Evolutionary conservation across 2,797 vertebrate species (phyloP), one percentile per base, ranked within the genome.

Genomic region (Arctocebus calabarensis): DNA sequence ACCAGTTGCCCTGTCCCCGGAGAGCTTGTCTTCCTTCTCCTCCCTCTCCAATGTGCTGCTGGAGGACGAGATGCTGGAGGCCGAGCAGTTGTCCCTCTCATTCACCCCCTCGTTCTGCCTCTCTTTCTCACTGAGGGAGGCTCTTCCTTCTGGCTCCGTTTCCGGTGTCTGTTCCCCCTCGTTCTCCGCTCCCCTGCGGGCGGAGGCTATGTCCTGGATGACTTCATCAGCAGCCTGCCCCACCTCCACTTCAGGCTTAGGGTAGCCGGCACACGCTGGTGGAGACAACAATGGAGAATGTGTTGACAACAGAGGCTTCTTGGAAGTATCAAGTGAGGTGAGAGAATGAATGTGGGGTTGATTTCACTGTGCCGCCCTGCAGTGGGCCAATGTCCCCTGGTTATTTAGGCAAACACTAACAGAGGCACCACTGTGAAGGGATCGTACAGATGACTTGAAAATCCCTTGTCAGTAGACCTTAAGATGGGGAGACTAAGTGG

Each of bases 21-120:
- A 98, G 97, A 99, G 98, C 96, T 99, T 99, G 98, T 99, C 99
- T 97, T 99, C 99, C 92, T 99, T 99, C 98, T 99, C 99, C 98
- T 99, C 99, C 97, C 99, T 99, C 98, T 99, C 99, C 98, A 99
- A 99, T 59, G 99, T 99, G 99, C 99, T 99, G 98, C 99, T 99
- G 92, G 99, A 99, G 84, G 99, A 99, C 0, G 99, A 99, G 98
- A 99, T 99, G 98, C 99, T 99, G 98, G 99, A 99, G 70, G 99
- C 99, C 0, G 99, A 99, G 97, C 99, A 99, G 98, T 99, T 99
- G 98, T 99, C 99, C 96, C 99, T 99, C 98, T 99, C 99, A 32
- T 99, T 99, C 98, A 99, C 98, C 97, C 99, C 99, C 98, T 99
- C 99, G 77, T 99, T 99, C 98, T 99, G 99, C 97, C 99, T 99